These are phyloP conservation scores for Belgica antarctica DNA, from an alignment of 2,888 invertebrate species.

Conservation along the genomic window DNA sequence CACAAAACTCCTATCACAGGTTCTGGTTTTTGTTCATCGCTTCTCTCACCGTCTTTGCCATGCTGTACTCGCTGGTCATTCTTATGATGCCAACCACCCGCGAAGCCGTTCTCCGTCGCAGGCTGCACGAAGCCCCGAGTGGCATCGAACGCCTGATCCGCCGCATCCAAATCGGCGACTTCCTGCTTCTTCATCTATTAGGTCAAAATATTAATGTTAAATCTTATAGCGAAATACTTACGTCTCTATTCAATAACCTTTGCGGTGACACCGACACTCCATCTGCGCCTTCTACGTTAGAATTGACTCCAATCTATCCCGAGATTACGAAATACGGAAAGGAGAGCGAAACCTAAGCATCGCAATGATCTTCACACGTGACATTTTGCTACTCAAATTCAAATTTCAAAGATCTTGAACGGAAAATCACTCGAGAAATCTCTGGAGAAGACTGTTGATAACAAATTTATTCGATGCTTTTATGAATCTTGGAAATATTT, in stretches of 20 bases:
- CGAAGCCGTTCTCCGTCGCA: conserved; percentile 74
- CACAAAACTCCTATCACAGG: too few species aligned
- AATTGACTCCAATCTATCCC: conserved; percentile 83
- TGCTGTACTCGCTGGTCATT: conserved; percentile 77
- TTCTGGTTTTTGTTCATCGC: conserved; percentile 84
- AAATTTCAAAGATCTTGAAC: too few species aligned
- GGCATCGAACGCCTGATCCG: conserved; percentile 73
- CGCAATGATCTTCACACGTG: too few species aligned
- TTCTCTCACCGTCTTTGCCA: conserved; percentile 71
- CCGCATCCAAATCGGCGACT: conserved; percentile 86
- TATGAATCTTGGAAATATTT: too few species aligned
- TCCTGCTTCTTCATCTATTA: conserved; percentile 75
- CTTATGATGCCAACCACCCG: conserved; percentile 76
- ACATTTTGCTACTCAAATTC: too few species aligned
- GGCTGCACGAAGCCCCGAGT: conserved; percentile 74
- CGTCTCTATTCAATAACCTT: conserved; percentile 61
- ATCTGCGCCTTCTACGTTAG: conserved; percentile 81
- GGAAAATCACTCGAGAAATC: too few species aligned
- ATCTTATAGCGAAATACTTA: conserved; percentile 75
- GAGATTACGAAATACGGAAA: conserved; percentile 74
- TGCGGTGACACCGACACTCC: conserved; percentile 71
- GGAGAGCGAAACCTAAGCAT: conserved; percentile 75
- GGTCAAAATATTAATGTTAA: conserved; percentile 84
- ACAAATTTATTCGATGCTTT: too few species aligned
- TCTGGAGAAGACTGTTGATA: too few species aligned